Evolutionary conservation across 2,888 invertebrate genomes (phyloP), one percentile per base, ranked within the genome.

Genomic region (Mesorhabditis spiculigera): DNA sequence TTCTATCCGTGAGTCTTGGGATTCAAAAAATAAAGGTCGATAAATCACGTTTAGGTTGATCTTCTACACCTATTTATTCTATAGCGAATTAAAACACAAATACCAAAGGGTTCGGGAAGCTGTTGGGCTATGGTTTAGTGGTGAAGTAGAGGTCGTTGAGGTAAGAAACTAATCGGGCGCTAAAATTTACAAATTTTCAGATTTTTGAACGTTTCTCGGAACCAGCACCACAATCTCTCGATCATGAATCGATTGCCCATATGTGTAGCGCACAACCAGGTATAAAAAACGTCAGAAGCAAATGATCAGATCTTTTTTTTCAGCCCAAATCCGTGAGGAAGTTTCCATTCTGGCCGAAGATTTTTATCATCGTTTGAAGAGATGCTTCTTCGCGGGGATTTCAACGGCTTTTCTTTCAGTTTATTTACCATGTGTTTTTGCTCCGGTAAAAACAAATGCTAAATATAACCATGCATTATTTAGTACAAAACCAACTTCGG

Each of bases 401-500:
- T 87, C 93, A 5, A 92, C 92, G 80, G 92, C 93, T 0, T 95
- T 94, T 86, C 94, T 93, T 86, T 91, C 93, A 63, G 92, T 93
- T 70, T 92, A 94, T 85, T 90, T 95, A 71, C 95, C 95, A 0
- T 92, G 93, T 83, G 92, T 92, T 86, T 93, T 95, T 89, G 92
- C 93, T 45, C 92, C 92, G 89, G 93, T 93, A 83, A 68, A 70
- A 3, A 3, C 28, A 28, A 28, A 28, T 28, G 1, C 28, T 28
- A 28, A 28, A 28, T 28, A 28, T 28, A 28, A 28, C 5, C n/a
- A 68, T 44, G 4, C 8, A 6, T 65, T 41, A 69, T 75, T 42
- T 71, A 84, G 84, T 76, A 71, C 68, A 78, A 78, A 75, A 81
- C 84, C 3, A 71, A 71, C 5, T 73, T 72, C 63, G 83, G 81